Evolutionary conservation across 2,113 vertebrate species (phyloP).

Genomic region (Mionectes macconnelli): DNA sequence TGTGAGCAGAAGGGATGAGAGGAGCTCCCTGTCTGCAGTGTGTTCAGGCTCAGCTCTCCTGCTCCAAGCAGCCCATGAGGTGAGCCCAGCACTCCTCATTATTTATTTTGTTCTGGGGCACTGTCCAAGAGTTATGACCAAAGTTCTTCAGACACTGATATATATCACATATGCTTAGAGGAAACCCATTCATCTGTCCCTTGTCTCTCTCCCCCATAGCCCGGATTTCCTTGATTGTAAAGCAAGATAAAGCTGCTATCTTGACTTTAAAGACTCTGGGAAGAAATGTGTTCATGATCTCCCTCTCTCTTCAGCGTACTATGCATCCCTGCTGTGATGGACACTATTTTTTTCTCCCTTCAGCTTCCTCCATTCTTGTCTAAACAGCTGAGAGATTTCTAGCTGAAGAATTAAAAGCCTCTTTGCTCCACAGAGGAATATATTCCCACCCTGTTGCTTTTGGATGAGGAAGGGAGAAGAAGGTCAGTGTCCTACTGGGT

Average conservation of each 20-base stretch:
- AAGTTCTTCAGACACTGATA: slow-evolving; percentile 62
- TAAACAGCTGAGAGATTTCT: background rate
- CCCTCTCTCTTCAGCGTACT: background rate
- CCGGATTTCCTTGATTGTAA: slow-evolving; percentile 53
- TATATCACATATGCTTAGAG: slow-evolving; percentile 58
- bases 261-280: slow-evolving; percentile 58
- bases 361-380: background rate
- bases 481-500: background rate
- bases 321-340: background rate
- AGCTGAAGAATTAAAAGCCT: background rate
- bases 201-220: slow-evolving; percentile 45
- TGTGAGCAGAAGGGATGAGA: background rate
- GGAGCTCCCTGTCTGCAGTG: background rate
- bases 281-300: slow-evolving; percentile 52
- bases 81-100: background rate
- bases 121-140: slow-evolving; percentile 57
- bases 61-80: slow-evolving; percentile 12
- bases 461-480: background rate
- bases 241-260: slow-evolving; percentile 57
- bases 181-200: slow-evolving; percentile 60
- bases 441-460: background rate
- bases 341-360: background rate
- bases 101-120: slow-evolving; percentile 64
- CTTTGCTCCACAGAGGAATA: background rate
- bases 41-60: background rate